phyloP scores from a whole-genome alignment of 2,888 invertebrate genomes.

The Lepeophtheirus nordmannii region DNA sequence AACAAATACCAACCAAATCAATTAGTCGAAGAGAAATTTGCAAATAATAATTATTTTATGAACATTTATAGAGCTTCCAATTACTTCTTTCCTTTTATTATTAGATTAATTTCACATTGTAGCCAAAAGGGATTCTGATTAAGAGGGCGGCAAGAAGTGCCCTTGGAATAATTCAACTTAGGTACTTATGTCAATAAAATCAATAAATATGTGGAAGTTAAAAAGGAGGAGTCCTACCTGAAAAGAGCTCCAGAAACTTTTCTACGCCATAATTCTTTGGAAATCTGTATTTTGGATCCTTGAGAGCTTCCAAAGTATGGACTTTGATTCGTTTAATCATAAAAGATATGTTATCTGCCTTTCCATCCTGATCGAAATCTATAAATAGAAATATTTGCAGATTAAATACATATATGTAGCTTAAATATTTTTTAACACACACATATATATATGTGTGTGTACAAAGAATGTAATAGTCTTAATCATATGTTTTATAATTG shows the following conservation, averaged over 20 bases:
- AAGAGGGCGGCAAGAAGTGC: too few relatives aligned
- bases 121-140: too few relatives aligned
- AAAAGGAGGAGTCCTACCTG: slow-evolving; percentile 43
- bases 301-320: slow-evolving; percentile 66
- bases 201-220: neutral
- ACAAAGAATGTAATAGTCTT: too few relatives aligned
- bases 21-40: too few relatives aligned
- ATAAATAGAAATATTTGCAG: slow-evolving; percentile 33
- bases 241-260: slow-evolving; percentile 92
- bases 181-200: too few relatives aligned
- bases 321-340: slow-evolving; percentile 92
- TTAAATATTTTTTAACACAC: neutral
- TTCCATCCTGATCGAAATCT: slow-evolving; percentile 86
- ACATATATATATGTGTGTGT: slow-evolving; percentile 3
- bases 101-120: too few relatives aligned
- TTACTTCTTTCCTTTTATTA: too few relatives aligned
- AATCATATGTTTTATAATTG: too few relatives aligned
- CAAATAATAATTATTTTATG: too few relatives aligned
- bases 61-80: too few relatives aligned
- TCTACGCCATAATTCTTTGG: slow-evolving; percentile 93
- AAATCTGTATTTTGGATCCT: slow-evolving; percentile 71
- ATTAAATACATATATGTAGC: neutral
- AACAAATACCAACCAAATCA: too few relatives aligned
- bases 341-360: slow-evolving; percentile 79
- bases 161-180: too few relatives aligned